phyloP scores from a whole-genome alignment of 2,888 invertebrate species.

The Anthrax anthrax region DNA sequence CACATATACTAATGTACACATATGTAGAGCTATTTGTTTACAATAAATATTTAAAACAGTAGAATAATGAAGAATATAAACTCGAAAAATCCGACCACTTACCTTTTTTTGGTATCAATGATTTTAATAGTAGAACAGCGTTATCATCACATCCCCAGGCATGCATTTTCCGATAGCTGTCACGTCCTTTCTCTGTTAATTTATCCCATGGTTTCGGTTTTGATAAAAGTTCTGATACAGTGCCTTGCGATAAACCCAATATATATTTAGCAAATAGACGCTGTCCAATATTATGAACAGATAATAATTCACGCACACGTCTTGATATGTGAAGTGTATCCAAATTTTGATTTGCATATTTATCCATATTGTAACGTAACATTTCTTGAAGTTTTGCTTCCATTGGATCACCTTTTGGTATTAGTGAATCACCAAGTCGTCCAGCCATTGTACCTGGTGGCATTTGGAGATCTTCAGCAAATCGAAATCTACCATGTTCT shows the following conservation, averaged over 20 bases:
- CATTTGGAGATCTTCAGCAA: slow-evolving; percentile 67
- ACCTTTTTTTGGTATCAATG: slow-evolving; percentile 97
- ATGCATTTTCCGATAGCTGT: slow-evolving; percentile 99
- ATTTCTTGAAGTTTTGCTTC: slow-evolving; percentile 86
- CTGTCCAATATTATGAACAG: slow-evolving; percentile 97
- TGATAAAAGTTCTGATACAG: slow-evolving; percentile 92
- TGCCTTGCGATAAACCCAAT: slow-evolving; percentile 91
- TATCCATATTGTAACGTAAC: slow-evolving; percentile 90
- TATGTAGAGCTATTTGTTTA: neutral
- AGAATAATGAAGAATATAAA: neutral
- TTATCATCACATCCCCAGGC: slow-evolving; percentile 98
- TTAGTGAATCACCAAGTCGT: slow-evolving; percentile 73
- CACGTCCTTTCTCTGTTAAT: slow-evolving; percentile 96
- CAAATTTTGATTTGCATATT: slow-evolving; percentile 82
- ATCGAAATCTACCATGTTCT: slow-evolving; percentile 66
- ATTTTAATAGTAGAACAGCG: slow-evolving; percentile 92
- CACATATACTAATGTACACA: too few species aligned
- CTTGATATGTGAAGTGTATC: slow-evolving; percentile 93
- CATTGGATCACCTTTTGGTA: slow-evolving; percentile 88
- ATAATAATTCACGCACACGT: slow-evolving; percentile 81
- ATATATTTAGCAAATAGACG: slow-evolving; percentile 97
- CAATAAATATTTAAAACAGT: neutral
- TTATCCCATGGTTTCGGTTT: slow-evolving; percentile 99
- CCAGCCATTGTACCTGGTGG: slow-evolving; percentile 73
- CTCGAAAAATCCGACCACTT: slow-evolving; percentile 31